Evolutionary conservation across 2,113 vertebrate genomes (phyloP).

Genomic region (Stictonetta naevosa): DNA sequence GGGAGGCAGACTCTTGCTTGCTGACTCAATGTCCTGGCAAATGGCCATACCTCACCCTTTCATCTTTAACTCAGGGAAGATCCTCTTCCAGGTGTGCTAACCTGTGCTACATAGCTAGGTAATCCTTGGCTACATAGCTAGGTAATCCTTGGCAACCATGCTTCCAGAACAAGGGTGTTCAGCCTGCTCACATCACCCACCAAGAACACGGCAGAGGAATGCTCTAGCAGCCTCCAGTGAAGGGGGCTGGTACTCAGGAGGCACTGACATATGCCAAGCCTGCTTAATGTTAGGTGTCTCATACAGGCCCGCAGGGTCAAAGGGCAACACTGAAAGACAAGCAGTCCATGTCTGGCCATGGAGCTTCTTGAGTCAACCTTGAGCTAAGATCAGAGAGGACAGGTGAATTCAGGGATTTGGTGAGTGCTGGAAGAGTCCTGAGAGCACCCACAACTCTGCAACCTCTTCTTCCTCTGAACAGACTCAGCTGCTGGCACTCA

Average conservation of each 20-base stretch:
- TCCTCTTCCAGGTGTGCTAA: not conserved
- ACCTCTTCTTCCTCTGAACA: not conserved
- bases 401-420: accelerated
- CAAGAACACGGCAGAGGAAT: not conserved
- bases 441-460: not conserved
- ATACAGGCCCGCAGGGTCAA: not conserved
- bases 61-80: not conserved
- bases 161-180: not conserved
- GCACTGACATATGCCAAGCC: accelerated
- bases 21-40: not conserved
- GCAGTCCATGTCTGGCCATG: accelerated
- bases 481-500: accelerated
- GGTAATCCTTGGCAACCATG: not conserved
- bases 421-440: not conserved
- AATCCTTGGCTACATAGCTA: not conserved
- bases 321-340: not conserved
- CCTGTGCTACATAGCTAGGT: not conserved
- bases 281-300: not conserved
- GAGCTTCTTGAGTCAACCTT: not conserved
- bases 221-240: not conserved
- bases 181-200: not conserved
- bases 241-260: not conserved
- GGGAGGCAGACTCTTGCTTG: not conserved
- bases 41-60: not conserved
- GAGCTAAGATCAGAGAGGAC: not conserved